Evolutionary conservation across 2,888 invertebrate genomes (phyloP), one percentile per base, ranked within the genome.

Genomic region (Stenurella melanura): DNA sequence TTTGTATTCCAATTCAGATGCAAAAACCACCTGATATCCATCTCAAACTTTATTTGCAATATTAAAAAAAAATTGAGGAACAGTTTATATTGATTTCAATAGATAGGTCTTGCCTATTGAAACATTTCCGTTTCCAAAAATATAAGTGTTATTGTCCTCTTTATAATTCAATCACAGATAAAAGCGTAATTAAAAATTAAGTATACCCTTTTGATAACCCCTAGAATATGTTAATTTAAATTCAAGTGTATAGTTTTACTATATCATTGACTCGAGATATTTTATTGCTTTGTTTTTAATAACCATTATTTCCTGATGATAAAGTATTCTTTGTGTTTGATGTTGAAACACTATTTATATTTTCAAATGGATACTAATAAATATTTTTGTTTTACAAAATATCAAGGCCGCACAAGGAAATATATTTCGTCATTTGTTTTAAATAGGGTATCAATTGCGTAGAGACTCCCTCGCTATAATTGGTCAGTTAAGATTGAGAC

Each of bases 221-320:
- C 26, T 42, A n/a, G 42, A 17, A 2, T 15, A n/a, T 30, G 21
- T 61, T 12, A 19, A 42, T 64, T 34, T 38, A 60, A 38, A 60
- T 70, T 70, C 58, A 64, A 64, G 42, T 64, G 42, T 64, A 64
- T 42, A 64, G 18, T 50, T 50, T 15, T 15, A 50, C 50, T 50
- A 50, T 50, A 50, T 18, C 38, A 9, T 42, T 70, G 4, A 50
- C 38, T 60, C 57, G 18, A 30, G 30, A 60, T 38, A 4, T 70
- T 70, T 57, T 57, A 60, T 70, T 70, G 60, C 42, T 64, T 42
- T 60, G 38, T 60, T 58, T 70, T 70, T 70, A 56, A 42, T 57
- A 57, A 26, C 15, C 42, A 38, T 58, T 38, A 60, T 70, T 70
- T 70, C 70, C 70, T 70, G n/a, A 18, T 42, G 70, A 70, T 70